Evolutionary conservation across 1,140 invertebrate genomes (phyloP), one percentile per base, ranked within the genome.

Genomic region (Drosophila chauvacae): DNA sequence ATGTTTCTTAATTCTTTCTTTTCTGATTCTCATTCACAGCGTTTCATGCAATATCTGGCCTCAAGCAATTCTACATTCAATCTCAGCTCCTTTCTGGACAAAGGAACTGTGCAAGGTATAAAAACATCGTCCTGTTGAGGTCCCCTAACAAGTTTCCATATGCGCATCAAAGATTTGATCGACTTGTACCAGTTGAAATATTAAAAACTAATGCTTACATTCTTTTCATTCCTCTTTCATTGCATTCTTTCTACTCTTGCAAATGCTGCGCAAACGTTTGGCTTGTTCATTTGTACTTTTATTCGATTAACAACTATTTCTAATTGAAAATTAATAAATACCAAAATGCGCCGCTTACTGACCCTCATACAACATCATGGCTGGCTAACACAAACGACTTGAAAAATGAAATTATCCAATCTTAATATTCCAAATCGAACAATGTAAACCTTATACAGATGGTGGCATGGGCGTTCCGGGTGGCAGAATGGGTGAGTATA

Each of bases 61-160:
- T 99, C 98, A 73, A 99, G 98, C 94, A 99, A 99, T 94, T 99
- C 98, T 93, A 98, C 97, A 85, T 99, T 99, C 95, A 98, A 99
- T 94, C 95, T 99, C 90, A 97, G 96, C 93, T 98, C 96, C 95
- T 99, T 99, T 93, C 94, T 99, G 92, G 99, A 99, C 93, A 99
- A 99, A 94, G 97, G 97, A 92, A 97, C 97, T 92, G 96, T 97
- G 65, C 97, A 98, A 97, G 97, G 97, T 98, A 95, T 62, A 90
- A 41, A 48, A 20, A 18, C 28, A 51, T 51, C 23, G 18, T 23
- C 41, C 53, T 26, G 9, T 39, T 41, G 7, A 37, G 42, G 20
- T 16, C 42, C 14, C 16, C 7, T 44, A 18, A 75, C 33, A 41
- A 37, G 45, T 62, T 42, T 41, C 41, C 48, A 28, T 41, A 74